Evolutionary conservation across 2,797 vertebrate genomes (phyloP).

Genomic region (Euphonia xanthogaster): DNA sequence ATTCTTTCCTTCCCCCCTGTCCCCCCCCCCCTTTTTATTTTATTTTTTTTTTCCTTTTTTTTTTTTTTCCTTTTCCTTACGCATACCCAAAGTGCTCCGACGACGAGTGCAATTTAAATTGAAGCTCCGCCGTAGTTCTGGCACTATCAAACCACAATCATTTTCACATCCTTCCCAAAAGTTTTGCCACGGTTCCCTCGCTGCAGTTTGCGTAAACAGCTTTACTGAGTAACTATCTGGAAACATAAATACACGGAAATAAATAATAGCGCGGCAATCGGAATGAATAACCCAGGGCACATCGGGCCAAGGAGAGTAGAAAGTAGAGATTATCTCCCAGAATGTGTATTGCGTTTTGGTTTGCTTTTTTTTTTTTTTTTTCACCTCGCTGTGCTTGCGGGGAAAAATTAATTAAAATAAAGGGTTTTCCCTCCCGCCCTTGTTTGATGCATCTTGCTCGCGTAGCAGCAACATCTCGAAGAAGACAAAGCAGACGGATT

Average conservation of each 20-base stretch:
- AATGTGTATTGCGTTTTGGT: not conserved
- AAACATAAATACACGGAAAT: not conserved
- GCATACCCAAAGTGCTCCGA: not conserved
- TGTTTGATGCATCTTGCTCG: not conserved
- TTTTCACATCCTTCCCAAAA: conserved; percentile 21
- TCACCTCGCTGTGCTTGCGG: not conserved
- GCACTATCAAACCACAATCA: not conserved
- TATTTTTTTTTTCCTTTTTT: too few relatives aligned
- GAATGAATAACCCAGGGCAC: not conserved
- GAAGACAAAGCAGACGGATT: not conserved
- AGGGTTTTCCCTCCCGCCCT: fast-evolving
- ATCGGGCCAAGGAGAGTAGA: not conserved
- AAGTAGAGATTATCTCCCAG: not conserved
- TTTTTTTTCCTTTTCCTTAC: not conserved
- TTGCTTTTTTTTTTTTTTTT: too few relatives aligned
- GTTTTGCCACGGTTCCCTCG: not conserved
- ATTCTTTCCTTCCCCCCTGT: too few relatives aligned
- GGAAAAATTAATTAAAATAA: not conserved
- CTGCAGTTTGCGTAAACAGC: not conserved
- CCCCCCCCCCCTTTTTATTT: fast-evolving
- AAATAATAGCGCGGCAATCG: not conserved
- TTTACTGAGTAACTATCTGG: not conserved
- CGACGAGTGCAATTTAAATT: not conserved
- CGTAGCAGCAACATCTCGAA: not conserved
- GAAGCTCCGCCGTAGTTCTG: not conserved